phyloP scores from a whole-genome alignment of 2,113 vertebrate genomes.

The Crotalus helleri region DNA sequence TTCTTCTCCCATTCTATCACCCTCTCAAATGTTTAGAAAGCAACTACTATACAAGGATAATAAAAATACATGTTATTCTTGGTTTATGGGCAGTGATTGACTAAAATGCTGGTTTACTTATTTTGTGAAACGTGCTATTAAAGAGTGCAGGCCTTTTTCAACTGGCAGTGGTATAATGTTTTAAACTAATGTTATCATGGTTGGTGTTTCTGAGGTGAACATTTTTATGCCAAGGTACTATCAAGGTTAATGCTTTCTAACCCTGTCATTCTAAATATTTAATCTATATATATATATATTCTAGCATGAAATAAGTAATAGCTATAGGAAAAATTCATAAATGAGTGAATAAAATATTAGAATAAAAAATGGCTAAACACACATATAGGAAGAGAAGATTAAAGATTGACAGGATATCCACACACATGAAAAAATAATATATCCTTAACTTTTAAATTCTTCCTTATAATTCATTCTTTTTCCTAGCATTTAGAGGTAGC shows the following conservation, averaged over 20 bases:
- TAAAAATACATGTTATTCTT: not conserved
- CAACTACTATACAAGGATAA: not conserved
- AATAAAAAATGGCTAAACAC: constrained; percentile 25
- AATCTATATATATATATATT: constrained; percentile 27
- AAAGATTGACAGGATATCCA: not conserved
- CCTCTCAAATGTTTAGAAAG: not conserved
- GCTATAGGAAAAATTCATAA: constrained; percentile 28
- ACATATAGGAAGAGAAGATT: not conserved
- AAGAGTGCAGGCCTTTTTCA: not conserved
- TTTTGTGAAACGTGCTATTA: not conserved
- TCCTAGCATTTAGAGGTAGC: constrained; percentile 1
- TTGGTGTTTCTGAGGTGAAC: constrained; percentile 23
- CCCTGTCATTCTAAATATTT: constrained; percentile 39
- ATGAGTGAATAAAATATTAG: constrained; percentile 51
- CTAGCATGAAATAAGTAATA: constrained; percentile 29
- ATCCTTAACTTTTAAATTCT: not conserved
- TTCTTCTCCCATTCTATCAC: not conserved
- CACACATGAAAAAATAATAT: not conserved
- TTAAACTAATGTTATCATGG: not conserved
- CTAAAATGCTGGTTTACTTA: constrained; percentile 1
- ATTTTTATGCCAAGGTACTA: constrained; percentile 7
- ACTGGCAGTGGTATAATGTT: not conserved
- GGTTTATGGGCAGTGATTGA: not conserved
- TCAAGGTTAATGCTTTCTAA: constrained; percentile 42
- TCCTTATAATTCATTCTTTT: constrained; percentile 16